phyloP scores from a whole-genome alignment of 2,888 invertebrate species.

The Ochropleura plecta region DNA sequence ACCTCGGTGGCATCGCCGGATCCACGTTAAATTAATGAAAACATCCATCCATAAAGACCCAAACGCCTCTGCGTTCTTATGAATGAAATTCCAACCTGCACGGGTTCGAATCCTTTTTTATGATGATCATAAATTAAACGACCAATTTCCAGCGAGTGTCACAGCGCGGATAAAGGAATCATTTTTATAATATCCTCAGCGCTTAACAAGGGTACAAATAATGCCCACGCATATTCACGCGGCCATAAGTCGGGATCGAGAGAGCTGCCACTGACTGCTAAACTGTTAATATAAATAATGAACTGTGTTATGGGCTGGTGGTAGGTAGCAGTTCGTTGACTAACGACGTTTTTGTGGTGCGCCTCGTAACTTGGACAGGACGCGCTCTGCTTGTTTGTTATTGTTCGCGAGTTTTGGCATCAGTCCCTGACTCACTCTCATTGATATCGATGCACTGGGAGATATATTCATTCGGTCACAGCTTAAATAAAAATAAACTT shows the following conservation, averaged over 20 bases:
- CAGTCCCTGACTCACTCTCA: constrained; percentile 60
- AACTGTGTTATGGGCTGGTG: constrained; percentile 88
- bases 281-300: constrained; percentile 91
- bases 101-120: constrained; percentile 89
- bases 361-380: constrained; percentile 77
- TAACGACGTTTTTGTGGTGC: constrained; percentile 86
- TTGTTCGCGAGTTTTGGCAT: constrained; percentile 68
- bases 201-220: constrained; percentile 90
- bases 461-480: constrained; percentile 54
- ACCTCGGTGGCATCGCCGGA: constrained; percentile 85
- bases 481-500: constrained; percentile 52
- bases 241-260: constrained; percentile 87
- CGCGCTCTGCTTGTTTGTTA: constrained; percentile 64
- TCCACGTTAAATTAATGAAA: constrained; percentile 90
- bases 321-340: constrained; percentile 87
- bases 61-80: constrained; percentile 90
- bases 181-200: constrained; percentile 91
- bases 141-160: constrained; percentile 90
- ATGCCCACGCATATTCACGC: constrained; percentile 90
- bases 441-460: constrained; percentile 57
- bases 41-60: constrained; percentile 90
- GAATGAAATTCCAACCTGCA: constrained; percentile 90
- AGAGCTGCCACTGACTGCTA: constrained; percentile 88
- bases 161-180: constrained; percentile 90
- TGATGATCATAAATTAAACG: constrained; percentile 88